Base-by-base conservation (phyloP, 2,888 invertebrate genomes). In the Eristalis arbustorum region DNA sequence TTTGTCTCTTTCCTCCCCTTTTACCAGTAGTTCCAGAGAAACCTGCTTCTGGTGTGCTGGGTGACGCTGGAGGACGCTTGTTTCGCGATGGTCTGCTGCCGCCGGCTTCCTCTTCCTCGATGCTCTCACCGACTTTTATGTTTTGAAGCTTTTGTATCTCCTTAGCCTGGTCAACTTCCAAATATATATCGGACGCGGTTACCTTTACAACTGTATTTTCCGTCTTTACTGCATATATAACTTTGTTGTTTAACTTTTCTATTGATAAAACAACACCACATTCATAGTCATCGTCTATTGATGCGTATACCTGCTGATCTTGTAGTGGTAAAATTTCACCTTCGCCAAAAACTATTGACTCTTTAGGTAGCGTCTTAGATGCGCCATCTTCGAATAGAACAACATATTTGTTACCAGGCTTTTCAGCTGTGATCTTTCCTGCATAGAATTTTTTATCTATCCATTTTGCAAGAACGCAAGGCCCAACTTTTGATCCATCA, bases 371-470 rank as follows among this genome's bases (percentile, higher is more conserved):
- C 1, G 93, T 92, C 89, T 95, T 95, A 22, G 92, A 93, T 63
- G 94, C 94, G 0, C 95, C 95, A 89, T 95, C 95, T 72, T 95
- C 95, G 88, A 95, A 95, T 90, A 94, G 92, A 42, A 96, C 94
- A 88, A 94, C 92, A 91, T 94, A 95, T 89, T 95, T 95, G 31
- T 94, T 94, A 0, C 93, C 94, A 68, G 94, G 94, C 0, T 94
- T 93, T 66, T 94, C 94, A 88, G 94, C 94, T 11, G 93, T 91
- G 0, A 95, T 94, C 90, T 92, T 94, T 0, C 95, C 96, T 0
- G 95, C 95, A 89, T 96, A 96, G 88, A 95, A 95, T 83, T 95
- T 94, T 89, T 94, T 95, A 90, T 96, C 95, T 0, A 94, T 94
- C 95, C 96, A 96, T 90, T 95, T 95, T 0, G 95, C 96, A 88